These are phyloP conservation scores for Heliocidaris erythrogramma DNA, from an alignment of 35 echinoderm and acorn worm species.

Conservation along the genomic window DNA sequence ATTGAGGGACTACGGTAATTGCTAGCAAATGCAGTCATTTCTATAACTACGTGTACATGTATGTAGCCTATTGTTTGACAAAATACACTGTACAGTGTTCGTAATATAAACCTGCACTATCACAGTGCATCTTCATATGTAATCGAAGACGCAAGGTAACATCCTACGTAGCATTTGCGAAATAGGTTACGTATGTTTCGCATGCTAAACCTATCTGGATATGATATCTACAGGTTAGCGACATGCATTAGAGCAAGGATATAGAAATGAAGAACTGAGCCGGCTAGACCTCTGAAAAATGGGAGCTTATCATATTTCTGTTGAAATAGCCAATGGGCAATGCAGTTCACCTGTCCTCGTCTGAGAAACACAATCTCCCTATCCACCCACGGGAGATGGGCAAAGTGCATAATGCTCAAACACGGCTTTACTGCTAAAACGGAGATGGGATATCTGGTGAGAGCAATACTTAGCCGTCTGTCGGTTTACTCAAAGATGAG, in stretches of 20 bases:
- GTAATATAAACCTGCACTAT: no score
- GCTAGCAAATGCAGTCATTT: no score
- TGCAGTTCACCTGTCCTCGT: background rate
- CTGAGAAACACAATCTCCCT: background rate
- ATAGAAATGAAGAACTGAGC: background rate
- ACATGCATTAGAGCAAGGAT: background rate
- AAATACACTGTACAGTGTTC: no score
- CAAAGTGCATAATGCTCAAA: background rate
- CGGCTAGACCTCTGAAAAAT: background rate
- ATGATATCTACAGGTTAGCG: background rate
- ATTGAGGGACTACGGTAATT: no score
- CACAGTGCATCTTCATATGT: background rate
- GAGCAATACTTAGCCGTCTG: background rate
- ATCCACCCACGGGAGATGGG: background rate
- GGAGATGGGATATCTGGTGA: background rate
- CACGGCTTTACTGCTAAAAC: background rate
- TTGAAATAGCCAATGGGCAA: background rate
- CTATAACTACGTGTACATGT: no score
- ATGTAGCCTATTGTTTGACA: no score
- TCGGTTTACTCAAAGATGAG: background rate
- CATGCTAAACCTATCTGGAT: background rate
- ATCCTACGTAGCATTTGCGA: background rate
- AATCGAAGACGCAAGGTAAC: background rate
- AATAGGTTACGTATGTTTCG: background rate
- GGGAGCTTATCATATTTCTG: slow-evolving; percentile 2